These are phyloP conservation scores for Hofmannophila pseudospretella DNA, from an alignment of 2,888 invertebrate species.

Conservation along the genomic window DNA sequence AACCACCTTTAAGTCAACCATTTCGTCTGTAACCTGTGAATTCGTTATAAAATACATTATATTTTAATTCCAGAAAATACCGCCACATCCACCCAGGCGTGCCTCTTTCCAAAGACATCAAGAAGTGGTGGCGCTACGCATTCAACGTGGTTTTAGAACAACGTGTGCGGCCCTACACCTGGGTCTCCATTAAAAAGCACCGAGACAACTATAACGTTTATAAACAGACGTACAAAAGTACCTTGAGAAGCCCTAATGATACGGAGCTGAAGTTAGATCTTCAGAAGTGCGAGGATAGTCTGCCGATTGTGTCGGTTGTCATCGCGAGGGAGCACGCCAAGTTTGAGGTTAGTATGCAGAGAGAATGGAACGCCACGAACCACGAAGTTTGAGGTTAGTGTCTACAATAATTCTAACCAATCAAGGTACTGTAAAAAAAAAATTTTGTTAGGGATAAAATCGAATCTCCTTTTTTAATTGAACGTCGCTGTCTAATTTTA, in stretches of 20 bases:
- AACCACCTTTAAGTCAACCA: too few species aligned
- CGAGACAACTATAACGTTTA: slow-evolving; percentile 83
- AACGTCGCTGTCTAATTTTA: too few species aligned
- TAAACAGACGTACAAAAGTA: slow-evolving; percentile 82
- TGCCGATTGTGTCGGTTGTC: slow-evolving; percentile 85
- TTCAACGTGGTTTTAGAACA: slow-evolving; percentile 84
- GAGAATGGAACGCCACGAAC: too few species aligned
- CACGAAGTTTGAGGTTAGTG: too few species aligned
- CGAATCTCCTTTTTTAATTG: too few species aligned
- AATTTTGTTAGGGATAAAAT: too few species aligned
- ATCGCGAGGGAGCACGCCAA: slow-evolving; percentile 89
- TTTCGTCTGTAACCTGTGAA: too few species aligned
- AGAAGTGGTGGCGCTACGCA: slow-evolving; percentile 88
- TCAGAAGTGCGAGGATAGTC: slow-evolving; percentile 85
- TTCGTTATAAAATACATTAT: background rate
- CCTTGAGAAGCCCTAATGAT: slow-evolving; percentile 83
- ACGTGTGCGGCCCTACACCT: slow-evolving; percentile 84
- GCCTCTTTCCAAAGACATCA: slow-evolving; percentile 75
- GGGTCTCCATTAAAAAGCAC: slow-evolving; percentile 83
- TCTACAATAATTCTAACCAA: too few species aligned
- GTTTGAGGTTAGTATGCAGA: slow-evolving; percentile 80
- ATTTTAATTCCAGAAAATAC: slow-evolving; percentile 65
- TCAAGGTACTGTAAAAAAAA: too few species aligned
- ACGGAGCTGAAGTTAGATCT: slow-evolving; percentile 85
- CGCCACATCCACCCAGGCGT: slow-evolving; percentile 80